These are phyloP conservation scores for Antennarius maculatus DNA, from an alignment of 2,797 vertebrate genomes.

Conservation along the genomic window DNA sequence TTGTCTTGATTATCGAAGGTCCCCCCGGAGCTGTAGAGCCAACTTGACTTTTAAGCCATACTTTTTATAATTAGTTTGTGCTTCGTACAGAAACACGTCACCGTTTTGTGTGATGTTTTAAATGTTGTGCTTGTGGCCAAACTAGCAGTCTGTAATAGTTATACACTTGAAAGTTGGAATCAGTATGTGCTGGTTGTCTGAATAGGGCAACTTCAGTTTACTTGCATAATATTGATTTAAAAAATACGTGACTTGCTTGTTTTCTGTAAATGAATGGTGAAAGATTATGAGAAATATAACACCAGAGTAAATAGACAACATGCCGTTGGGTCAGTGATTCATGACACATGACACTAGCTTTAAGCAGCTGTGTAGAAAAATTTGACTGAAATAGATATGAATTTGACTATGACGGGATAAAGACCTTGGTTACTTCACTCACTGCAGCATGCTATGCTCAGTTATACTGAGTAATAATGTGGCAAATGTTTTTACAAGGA, in stretches of 20 bases:
- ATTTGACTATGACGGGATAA: constrained; percentile 15
- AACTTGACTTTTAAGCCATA: too few relatives aligned
- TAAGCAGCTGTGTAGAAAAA: constrained; percentile 6
- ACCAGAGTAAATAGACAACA: too few relatives aligned
- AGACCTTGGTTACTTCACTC: not conserved
- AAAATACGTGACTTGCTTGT: not conserved
- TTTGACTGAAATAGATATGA: not conserved
- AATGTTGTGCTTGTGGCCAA: constrained; percentile 18
- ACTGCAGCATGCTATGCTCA: constrained; percentile 7
- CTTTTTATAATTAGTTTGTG: too few relatives aligned
- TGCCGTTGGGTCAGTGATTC: constrained; percentile 8
- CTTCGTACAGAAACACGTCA: too few relatives aligned
- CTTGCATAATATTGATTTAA: too few relatives aligned
- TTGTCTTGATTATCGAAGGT: too few relatives aligned
- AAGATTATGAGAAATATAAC: not conserved
- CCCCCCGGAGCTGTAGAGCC: not conserved
- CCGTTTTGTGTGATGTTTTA: not conserved
- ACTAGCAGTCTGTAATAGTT: not conserved
- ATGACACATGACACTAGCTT: not conserved
- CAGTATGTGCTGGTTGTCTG: too few relatives aligned
- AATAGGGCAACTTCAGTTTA: too few relatives aligned
- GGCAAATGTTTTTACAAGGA: constrained; percentile 20
- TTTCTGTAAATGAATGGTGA: not conserved
- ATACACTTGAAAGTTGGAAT: not conserved
- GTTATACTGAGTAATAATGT: constrained; percentile 1